Evolutionary conservation across 1,140 invertebrate species (phyloP), one percentile per base, ranked within the genome.

Genomic region (Achroia grisella): DNA sequence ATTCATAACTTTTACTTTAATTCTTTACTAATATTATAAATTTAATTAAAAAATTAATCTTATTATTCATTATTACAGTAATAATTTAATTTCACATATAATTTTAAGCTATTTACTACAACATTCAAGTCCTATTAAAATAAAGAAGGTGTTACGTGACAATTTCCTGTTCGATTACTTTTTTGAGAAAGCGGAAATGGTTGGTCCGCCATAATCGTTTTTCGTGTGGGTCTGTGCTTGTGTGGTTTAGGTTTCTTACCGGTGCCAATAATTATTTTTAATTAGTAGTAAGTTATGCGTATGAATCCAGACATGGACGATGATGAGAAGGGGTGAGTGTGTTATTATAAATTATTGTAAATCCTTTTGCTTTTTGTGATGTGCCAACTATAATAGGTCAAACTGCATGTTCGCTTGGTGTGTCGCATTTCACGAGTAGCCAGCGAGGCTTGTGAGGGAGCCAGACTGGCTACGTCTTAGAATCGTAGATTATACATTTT

Each of bases 291-390:
- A 86, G 83, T 86, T 84, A 87, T 87, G 86, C 86, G 86, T 83
- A 87, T 87, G 86, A 87, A 84, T 81, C 83, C 83, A 84, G 86
- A 87, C 71, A 87, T 87, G 86, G 86, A 87, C 75, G 86, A 87
- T 81, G 86, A 87, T 54, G 85, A 87, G 80, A 87, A 87, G 81
- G 86, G 86, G 86, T 87, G 63, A 84, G 78, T 71, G 41, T 62
- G 51, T 63, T 67, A 69, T 56, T 37, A 13, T 64, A 54, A 67
- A 66, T 62, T 70, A 37, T 36, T 14, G 31, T 55, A 46, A 47
- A 39, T 49, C 39, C 50, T 51, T 45, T 57, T 35, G 33, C 42
- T 50, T 48, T 66, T 40, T 33, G 32, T 48, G 52, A 57, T 60
- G 60, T 66, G 61, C 54, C 65, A 75, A 59, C 72, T 80, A 77